Evolutionary conservation across 2,888 invertebrate species (phyloP).

Genomic region (Hypena proboscidalis): DNA sequence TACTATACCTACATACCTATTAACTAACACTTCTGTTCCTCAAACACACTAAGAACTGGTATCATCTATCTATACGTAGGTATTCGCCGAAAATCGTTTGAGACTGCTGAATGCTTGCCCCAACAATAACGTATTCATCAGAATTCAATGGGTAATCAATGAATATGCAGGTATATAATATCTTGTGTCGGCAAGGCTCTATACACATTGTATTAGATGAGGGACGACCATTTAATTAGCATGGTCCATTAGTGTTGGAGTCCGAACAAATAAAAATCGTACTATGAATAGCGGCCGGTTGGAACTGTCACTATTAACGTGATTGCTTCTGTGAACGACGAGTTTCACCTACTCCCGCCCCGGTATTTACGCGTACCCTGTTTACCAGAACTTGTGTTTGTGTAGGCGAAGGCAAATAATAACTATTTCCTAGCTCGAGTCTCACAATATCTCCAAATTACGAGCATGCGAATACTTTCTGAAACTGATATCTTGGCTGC

Average conservation of each 20-base stretch:
- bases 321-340: slow-evolving; percentile 46
- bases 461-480: slow-evolving; percentile 20
- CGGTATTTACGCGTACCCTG: slow-evolving; percentile 18
- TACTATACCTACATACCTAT: too few species aligned
- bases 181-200: slow-evolving; percentile 22
- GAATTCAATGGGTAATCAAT: slow-evolving; percentile 51
- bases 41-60: too few species aligned
- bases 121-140: slow-evolving; percentile 46
- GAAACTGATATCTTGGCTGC: slow-evolving; percentile 10
- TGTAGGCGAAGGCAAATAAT: slow-evolving; percentile 23
- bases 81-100: slow-evolving; percentile 25
- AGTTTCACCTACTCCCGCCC: slow-evolving; percentile 17
- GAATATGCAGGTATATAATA: slow-evolving; percentile 47
- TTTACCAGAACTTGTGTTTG: slow-evolving; percentile 32
- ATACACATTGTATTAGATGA: slow-evolving; percentile 34
- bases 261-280: slow-evolving; percentile 62
- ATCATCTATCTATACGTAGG: neutral
- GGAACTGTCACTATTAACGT: slow-evolving; percentile 47
- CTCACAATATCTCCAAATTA: slow-evolving; percentile 27
- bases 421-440: slow-evolving; percentile 31
- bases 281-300: slow-evolving; percentile 56
- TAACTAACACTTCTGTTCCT: too few species aligned
- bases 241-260: slow-evolving; percentile 63
- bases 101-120: slow-evolving; percentile 22
- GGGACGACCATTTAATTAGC: slow-evolving; percentile 67